These are phyloP conservation scores for Danio albolineatus DNA, from an alignment of 2,797 vertebrate genomes.

Conservation along the genomic window DNA sequence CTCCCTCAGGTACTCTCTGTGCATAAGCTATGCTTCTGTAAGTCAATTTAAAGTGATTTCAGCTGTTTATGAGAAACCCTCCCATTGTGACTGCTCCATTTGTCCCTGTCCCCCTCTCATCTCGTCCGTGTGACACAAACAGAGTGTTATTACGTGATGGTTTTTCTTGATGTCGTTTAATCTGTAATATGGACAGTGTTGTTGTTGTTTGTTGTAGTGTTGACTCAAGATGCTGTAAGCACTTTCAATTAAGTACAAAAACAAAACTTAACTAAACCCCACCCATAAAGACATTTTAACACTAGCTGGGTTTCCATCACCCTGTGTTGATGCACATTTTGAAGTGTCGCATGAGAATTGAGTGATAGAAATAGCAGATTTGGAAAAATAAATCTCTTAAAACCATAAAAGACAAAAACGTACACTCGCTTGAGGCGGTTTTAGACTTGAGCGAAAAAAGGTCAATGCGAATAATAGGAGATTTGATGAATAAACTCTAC, in stretches of 20 bases:
- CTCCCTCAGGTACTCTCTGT: conserved; percentile 99
- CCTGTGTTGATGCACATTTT: too few relatives aligned
- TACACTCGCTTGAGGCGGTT: too few relatives aligned
- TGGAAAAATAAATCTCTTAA: too few relatives aligned
- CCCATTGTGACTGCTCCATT: conserved; percentile 77
- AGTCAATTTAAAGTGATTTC: conserved; percentile 83
- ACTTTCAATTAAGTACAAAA: background rate
- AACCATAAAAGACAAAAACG: too few relatives aligned
- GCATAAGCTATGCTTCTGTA: conserved; percentile 88
- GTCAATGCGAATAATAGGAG: too few relatives aligned
- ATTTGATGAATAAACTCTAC: too few relatives aligned
- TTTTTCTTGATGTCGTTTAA: background rate
- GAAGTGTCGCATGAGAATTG: too few relatives aligned
- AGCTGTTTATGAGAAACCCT: conserved; percentile 70
- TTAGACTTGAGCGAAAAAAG: too few relatives aligned
- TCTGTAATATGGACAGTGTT: background rate
- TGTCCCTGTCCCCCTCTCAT: conserved; percentile 71
- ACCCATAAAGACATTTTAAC: background rate
- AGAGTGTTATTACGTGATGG: conserved; percentile 18
- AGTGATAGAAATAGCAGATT: too few relatives aligned
- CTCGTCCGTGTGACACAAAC: conserved; percentile 45
- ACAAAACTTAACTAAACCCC: background rate
- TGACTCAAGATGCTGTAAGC: conserved; percentile 17
- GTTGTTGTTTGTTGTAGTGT: conserved; percentile 9
- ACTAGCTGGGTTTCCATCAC: too few relatives aligned